Base-by-base conservation (phyloP, 2,888 invertebrate species). In the Drosophila melanosoma region DNA sequence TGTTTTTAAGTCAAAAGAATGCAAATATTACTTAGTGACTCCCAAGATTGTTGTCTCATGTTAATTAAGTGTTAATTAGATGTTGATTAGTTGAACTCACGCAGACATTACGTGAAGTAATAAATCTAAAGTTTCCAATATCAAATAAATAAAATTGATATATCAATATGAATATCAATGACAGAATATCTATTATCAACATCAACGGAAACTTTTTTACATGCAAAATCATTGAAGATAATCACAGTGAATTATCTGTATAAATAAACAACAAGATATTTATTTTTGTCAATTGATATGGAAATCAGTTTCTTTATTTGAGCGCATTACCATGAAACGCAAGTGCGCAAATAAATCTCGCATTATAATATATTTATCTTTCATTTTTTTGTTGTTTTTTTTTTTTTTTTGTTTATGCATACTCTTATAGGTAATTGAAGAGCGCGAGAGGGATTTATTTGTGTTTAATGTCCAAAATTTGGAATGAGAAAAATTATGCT, bases 41-140 rank as follows among this genome's bases (percentile, higher is more conserved):
- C 52, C 48, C 63, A 66, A 60, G 58, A 64, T 58, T 69, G 36
- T 38, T 38, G 56, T 29, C n/a, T 38, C 79, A 68, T 64, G 70
- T 63, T 81, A 77, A 82, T 82, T 64, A 84, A 73, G 87, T 82
- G 86, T 78, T 84, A 87, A 87, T 85, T 76, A 69, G 35, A 36
- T 38, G 32, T 52, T 75, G 87, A 84, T 81, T 71, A 81, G 53
- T 73, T 77, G 36, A 68, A 69, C 51, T 68, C 69, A 83, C 74
- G 67, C 58, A 51, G 57, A 51, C 40, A 40, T 68, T 40, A 49
- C 68, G 68, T 57, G 56, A 38, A 38, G 26, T 7, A 42, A 51
- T 40, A 48, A 48, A 32, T 40, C 52, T 42, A 38, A 67, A 61
- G 26, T 40, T 49, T 64, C 68, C 57, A 70, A 57, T 15, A 60